Evolutionary conservation across 2,113 vertebrate species (phyloP).

Genomic region (Myotis brandtii): DNA sequence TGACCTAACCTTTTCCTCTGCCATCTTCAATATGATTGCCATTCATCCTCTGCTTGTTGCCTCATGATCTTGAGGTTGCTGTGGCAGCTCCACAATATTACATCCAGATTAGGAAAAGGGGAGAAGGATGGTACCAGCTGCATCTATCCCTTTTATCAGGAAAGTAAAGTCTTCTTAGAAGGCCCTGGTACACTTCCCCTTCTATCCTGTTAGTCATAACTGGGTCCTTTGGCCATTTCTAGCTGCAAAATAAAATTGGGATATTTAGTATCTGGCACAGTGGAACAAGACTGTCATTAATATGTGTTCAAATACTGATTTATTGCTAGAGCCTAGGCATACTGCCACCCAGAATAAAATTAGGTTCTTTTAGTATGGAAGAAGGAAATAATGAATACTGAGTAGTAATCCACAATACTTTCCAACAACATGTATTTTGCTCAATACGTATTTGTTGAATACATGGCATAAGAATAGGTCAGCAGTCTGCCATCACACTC

Average conservation of each 20-base stretch:
- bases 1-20: background rate
- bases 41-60: background rate
- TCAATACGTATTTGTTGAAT: background rate
- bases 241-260: background rate
- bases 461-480: background rate
- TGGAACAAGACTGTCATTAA: background rate
- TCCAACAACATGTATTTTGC: slow-evolving; percentile 8
- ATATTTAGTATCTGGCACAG: slow-evolving; percentile 22
- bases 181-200: background rate
- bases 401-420: slow-evolving; percentile 6
- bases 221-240: background rate
- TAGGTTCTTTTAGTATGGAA: slow-evolving; percentile 14
- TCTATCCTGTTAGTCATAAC: background rate
- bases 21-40: background rate
- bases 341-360: slow-evolving; percentile 41
- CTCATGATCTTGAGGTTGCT: background rate
- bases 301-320: background rate
- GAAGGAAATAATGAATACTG: background rate
- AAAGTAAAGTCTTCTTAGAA: background rate
- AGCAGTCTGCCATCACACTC: background rate
- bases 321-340: background rate
- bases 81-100: background rate
- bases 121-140: background rate
- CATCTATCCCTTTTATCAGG: background rate
- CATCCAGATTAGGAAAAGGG: background rate